These are phyloP conservation scores for Hemistola chrysoprasaria DNA, from an alignment of 2,888 invertebrate genomes.

Conservation along the genomic window DNA sequence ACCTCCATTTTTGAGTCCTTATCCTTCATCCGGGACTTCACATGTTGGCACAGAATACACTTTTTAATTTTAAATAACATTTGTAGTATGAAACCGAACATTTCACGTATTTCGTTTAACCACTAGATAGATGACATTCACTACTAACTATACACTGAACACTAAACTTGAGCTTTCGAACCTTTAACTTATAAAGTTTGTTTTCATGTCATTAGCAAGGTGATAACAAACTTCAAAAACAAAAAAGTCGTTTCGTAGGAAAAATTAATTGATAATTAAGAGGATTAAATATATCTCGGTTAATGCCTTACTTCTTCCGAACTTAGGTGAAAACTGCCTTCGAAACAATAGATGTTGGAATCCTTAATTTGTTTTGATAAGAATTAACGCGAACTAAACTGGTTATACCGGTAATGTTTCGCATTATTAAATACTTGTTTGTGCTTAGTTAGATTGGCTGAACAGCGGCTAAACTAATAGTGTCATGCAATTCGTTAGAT, in stretches of 20 bases:
- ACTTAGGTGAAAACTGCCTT: conserved; percentile 6
- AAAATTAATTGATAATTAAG: conserved; percentile 4
- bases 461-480: no score
- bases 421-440: conserved; percentile 21
- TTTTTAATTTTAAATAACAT: conserved; percentile 29
- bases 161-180: conserved; percentile 2
- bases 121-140: no score
- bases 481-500: conserved; percentile 17
- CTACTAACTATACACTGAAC: conserved; percentile 3
- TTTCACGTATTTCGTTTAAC: no score
- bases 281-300: neutral
- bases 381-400: conserved; percentile 18
- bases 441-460: no score
- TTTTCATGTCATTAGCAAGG: conserved; percentile 1
- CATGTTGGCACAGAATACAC: conserved; percentile 18
- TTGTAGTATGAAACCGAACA: conserved; percentile 24
- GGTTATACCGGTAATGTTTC: conserved; percentile 16
- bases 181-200: conserved; percentile 4
- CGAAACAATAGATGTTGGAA: conserved; percentile 2
- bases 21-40: conserved; percentile 7
- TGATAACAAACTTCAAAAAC: neutral
- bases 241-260: neutral
- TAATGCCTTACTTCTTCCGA: conserved; percentile 3
- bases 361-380: conserved; percentile 18
- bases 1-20: conserved; percentile 14